phyloP scores from a whole-genome alignment of 2,113 vertebrate species.

The Phodopus roborovskii region DNA sequence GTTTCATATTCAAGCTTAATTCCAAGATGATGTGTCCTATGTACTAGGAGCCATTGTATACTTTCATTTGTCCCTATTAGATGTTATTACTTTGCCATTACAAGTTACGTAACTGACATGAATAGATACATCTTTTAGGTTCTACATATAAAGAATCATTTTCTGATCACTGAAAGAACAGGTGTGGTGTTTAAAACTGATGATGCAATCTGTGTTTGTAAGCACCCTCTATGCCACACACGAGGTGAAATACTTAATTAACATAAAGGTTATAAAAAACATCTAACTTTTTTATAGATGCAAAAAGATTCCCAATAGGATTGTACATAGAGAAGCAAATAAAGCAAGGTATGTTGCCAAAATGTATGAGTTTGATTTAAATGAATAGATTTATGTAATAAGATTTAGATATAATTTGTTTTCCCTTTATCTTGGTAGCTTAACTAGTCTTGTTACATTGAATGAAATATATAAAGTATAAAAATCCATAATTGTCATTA shows the following conservation, averaged over 20 bases:
- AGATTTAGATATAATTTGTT: not conserved
- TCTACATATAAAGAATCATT: not conserved
- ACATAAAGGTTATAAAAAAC: not conserved
- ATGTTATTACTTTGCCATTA: not conserved
- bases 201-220: not conserved
- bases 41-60: not conserved
- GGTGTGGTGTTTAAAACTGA: not conserved
- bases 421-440: not conserved
- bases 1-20: not conserved
- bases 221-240: not conserved
- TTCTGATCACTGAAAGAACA: not conserved
- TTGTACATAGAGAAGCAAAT: not conserved
- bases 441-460: not conserved
- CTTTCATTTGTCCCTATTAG: no score
- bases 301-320: not conserved
- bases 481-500: not conserved
- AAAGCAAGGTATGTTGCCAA: not conserved
- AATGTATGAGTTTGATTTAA: not conserved
- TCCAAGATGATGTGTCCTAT: not conserved
- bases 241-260: not conserved
- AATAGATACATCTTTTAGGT: not conserved
- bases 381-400: not conserved
- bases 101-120: not conserved
- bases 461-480: not conserved
- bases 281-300: not conserved